Conservation (phyloP, 2,797 vertebrate genomes). For the Sarcoramphus papa region DNA sequence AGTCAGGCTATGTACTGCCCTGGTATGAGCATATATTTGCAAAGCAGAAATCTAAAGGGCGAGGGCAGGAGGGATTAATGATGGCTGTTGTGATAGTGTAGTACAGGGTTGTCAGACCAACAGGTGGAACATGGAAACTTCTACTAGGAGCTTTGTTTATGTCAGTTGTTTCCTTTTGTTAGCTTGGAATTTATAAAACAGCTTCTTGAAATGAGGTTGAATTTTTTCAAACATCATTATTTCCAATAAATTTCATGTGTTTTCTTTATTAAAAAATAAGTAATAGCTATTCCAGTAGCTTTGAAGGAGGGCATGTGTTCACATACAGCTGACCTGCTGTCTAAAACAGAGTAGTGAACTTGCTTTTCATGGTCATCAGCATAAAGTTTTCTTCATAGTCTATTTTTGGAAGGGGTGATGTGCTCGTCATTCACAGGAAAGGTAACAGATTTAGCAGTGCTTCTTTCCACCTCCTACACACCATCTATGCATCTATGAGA, state of each 20-base stretch:
- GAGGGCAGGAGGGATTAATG: too few relatives aligned
- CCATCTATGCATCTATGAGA: background rate
- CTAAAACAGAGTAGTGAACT: background rate
- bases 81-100: background rate
- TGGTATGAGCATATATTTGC: accelerated
- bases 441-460: constrained; percentile 60
- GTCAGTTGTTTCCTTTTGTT: background rate
- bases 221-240: accelerated
- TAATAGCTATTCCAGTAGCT: background rate
- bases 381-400: background rate
- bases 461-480: constrained; percentile 65
- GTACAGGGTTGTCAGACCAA: background rate
- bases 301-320: background rate
- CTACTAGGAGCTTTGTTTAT: background rate
- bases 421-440: constrained; percentile 56
- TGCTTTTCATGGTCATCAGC: background rate
- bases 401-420: constrained; percentile 46
- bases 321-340: background rate
- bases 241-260: background rate
- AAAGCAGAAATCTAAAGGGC: background rate
- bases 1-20: background rate
- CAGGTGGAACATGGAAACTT: background rate
- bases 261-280: background rate
- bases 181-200: background rate
- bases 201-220: background rate